Evolutionary conservation across 2,888 invertebrate species (phyloP).

Genomic region (Tromatobia lineatoria): DNA sequence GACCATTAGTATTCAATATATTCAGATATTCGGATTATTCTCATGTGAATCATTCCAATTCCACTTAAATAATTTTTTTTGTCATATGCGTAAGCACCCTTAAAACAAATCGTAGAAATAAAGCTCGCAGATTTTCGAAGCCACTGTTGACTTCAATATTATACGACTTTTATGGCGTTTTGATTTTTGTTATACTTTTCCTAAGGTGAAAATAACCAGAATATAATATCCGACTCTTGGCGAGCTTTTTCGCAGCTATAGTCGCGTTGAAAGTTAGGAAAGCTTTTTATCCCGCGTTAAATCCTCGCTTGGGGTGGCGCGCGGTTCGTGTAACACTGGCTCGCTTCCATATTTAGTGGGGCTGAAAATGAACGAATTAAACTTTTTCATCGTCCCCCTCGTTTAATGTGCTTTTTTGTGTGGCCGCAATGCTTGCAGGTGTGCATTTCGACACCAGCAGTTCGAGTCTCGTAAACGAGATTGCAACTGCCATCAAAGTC

Average conservation of each 20-base stretch:
- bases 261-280: slow-evolving; percentile 41
- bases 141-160: neutral
- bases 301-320: slow-evolving; percentile 15
- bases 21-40: neutral
- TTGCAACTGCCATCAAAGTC: slow-evolving; percentile 95
- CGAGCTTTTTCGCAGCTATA: slow-evolving; percentile 12
- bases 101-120: too few species aligned
- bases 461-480: slow-evolving; percentile 93
- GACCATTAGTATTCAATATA: too few species aligned
- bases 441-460: slow-evolving; percentile 97
- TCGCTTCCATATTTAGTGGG: slow-evolving; percentile 30
- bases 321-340: slow-evolving; percentile 22
- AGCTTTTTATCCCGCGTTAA: slow-evolving; percentile 25
- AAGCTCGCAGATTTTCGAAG: too few species aligned
- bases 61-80: too few species aligned
- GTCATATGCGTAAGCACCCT: too few species aligned
- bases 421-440: slow-evolving; percentile 86
- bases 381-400: slow-evolving; percentile 35
- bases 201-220: neutral
- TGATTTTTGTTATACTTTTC: neutral
- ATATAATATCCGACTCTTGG: slow-evolving; percentile 4
- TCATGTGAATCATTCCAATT: too few species aligned
- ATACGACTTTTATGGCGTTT: slow-evolving; percentile 2
- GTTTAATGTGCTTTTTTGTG: slow-evolving; percentile 4
- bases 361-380: slow-evolving; percentile 17